Evolutionary conservation across 1,140 invertebrate species (phyloP), one percentile per base, ranked within the genome.

Genomic region (Panulirus ornatus): DNA sequence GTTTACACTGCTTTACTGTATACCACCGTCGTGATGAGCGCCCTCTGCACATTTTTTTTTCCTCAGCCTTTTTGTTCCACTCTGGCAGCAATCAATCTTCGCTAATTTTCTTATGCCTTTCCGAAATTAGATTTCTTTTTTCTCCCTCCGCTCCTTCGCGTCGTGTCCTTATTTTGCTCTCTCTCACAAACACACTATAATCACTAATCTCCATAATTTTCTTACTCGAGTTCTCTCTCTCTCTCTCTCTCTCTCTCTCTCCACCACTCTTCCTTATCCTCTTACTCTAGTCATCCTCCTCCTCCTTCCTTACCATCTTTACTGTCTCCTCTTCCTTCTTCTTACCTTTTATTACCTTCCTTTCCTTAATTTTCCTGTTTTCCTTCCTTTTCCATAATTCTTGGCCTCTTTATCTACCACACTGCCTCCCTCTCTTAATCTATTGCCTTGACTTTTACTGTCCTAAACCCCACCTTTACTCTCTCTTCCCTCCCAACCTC

Each of bases 221-320:
- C 51, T 58, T 22, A 11, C 51, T 58, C 51, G n/a, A n/a, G n/a
- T n/a, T n/a, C n/a, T n/a, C n/a, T n/a, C n/a, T n/a, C n/a, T n/a
- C n/a, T n/a, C n/a, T 58, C 51, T 58, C 51, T 58, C 51, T 58
- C 51, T 58, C 51, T 58, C 51, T 58, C 51, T 58, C 51, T 58
- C 51, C 22, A 11, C 22, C 51, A 11, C 51, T 58, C 51, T 58
- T 22, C 22, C 51, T 58, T 22, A 11, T 22, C 22, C 51, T 58
- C 51, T 58, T 22, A 11, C 51, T 58, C 51, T 58, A n/a, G n/a
- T n/a, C n/a, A n/a, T n/a, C n/a, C n/a, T 58, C 51, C 22, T 58
- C 22, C 51, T 58, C 51, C 51, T 58, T 22, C 22, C 22, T 22
- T 58, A 11, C 22, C 51, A 22, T 58, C 51, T 58, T 22, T 22